Conservation (phyloP, 2,888 invertebrate species). For the Zonitis immaculata region DNA sequence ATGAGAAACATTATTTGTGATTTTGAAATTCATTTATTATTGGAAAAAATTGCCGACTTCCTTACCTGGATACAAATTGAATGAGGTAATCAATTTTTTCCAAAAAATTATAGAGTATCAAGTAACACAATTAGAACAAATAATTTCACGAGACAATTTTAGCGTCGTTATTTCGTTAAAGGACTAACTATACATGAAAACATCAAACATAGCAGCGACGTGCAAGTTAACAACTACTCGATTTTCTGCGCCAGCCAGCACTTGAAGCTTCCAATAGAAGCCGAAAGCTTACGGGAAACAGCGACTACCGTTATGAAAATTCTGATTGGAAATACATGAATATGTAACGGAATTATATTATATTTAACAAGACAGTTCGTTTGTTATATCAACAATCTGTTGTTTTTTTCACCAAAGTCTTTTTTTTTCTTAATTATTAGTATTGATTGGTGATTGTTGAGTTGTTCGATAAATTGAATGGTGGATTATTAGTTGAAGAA, state of each 20-base stretch:
- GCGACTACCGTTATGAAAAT: slow-evolving; percentile 17
- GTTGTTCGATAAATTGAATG: too few species aligned
- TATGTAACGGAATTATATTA: slow-evolving; percentile 35
- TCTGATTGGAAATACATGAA: slow-evolving; percentile 37
- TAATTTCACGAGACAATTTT: slow-evolving; percentile 11
- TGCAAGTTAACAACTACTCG: slow-evolving; percentile 27
- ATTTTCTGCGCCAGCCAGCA: slow-evolving; percentile 30
- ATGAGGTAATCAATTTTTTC: background rate
- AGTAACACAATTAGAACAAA: too few species aligned
- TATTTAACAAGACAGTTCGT: slow-evolving; percentile 28
- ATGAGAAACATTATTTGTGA: too few species aligned
- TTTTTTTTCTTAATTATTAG: too few species aligned
- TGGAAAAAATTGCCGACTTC: too few species aligned
- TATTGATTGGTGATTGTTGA: too few species aligned
- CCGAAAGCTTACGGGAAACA: slow-evolving; percentile 17
- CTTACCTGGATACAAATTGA: background rate
- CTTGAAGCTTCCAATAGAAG: slow-evolving; percentile 26
- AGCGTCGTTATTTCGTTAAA: background rate
- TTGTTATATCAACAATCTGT: slow-evolving; percentile 3
- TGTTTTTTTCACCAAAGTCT: too few species aligned
- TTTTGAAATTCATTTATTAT: too few species aligned
- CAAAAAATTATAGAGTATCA: background rate
- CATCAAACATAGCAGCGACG: slow-evolving; percentile 17
- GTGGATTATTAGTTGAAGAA: too few species aligned
- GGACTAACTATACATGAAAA: slow-evolving; percentile 7